phyloP scores from a whole-genome alignment of 1,140 invertebrate species.

The Triops longicaudatus region DNA sequence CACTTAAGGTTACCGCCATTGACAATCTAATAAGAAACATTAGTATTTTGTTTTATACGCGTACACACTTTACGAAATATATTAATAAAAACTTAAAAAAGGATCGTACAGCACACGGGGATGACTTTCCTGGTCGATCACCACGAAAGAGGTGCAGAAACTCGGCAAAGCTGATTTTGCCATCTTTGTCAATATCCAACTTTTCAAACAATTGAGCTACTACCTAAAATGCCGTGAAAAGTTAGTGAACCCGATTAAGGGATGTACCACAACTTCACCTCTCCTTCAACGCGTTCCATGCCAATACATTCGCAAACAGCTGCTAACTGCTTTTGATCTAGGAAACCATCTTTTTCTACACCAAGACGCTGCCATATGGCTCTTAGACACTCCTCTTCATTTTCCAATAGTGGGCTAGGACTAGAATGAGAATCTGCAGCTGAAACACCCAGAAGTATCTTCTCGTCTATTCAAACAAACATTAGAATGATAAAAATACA shows the following conservation, averaged over 20 bases:
- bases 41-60: too few species aligned
- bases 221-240: constrained; percentile 38
- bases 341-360: constrained; percentile 51
- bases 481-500: not conserved
- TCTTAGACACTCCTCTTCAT: constrained; percentile 42
- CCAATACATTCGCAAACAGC: constrained; percentile 55
- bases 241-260: not conserved
- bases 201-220: constrained; percentile 57
- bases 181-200: constrained; percentile 54
- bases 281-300: constrained; percentile 49
- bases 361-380: constrained; percentile 51
- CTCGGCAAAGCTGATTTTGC: constrained; percentile 57
- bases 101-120: not conserved
- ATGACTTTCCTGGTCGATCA: constrained; percentile 33
- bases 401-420: constrained; percentile 24
- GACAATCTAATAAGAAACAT: not conserved
- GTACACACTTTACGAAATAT: too few species aligned
- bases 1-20: not conserved
- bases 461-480: not conserved
- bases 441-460: not conserved
- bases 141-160: constrained; percentile 54
- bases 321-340: constrained; percentile 49
- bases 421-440: not conserved
- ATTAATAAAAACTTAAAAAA: too few species aligned
- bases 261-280: constrained; percentile 39